These are phyloP conservation scores for Eilema griseolum DNA, from an alignment of 2,888 invertebrate genomes.

Conservation along the genomic window DNA sequence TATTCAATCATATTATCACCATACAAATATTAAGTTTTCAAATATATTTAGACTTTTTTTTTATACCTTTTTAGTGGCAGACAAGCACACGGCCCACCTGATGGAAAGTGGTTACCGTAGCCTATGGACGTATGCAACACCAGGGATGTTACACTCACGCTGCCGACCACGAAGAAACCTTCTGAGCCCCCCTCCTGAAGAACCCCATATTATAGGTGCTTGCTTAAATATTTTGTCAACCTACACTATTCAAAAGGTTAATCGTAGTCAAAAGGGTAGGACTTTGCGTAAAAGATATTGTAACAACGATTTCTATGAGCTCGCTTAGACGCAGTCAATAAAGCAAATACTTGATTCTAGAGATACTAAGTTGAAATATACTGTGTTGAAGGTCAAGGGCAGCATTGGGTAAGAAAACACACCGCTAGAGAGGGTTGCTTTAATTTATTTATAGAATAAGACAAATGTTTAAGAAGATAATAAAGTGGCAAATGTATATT, in stretches of 20 bases:
- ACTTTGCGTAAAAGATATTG: background rate
- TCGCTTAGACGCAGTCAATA: slow-evolving; percentile 2
- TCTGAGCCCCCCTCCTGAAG: no score
- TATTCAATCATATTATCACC: no score
- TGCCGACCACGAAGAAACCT: no score
- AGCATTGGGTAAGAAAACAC: background rate
- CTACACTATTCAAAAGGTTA: background rate
- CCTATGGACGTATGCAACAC: no score
- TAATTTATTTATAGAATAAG: slow-evolving; percentile 10
- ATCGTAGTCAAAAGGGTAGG: background rate
- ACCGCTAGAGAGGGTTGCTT: slow-evolving; percentile 5
- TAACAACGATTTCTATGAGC: background rate
- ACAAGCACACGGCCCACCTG: no score
- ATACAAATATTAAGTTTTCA: background rate
- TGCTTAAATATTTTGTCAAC: no score
- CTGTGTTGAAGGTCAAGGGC: slow-evolving; percentile 4
- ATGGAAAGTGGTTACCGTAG: no score
- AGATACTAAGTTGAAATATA: background rate
- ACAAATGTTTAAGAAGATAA: background rate
- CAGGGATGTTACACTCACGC: no score
- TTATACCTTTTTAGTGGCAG: no score
- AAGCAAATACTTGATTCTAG: background rate
- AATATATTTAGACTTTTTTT: background rate
- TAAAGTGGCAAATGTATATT: background rate
- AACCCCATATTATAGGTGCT: no score